Base-by-base conservation (phyloP, 2,888 invertebrate genomes). In the Crepidodera aurea region DNA sequence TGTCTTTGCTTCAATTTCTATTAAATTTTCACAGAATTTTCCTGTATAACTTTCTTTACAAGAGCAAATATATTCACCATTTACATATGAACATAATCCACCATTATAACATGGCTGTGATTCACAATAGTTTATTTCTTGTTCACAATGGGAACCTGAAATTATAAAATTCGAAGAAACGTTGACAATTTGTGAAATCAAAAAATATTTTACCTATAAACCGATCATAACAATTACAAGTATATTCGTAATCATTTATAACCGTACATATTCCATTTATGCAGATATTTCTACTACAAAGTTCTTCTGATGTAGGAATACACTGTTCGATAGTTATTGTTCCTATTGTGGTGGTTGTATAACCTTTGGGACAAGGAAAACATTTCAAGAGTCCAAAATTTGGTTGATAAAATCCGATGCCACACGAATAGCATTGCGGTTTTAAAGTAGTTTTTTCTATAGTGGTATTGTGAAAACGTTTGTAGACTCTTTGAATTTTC, bases 351-450 rank as follows among this genome's bases (percentile, higher is more conserved):
- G 67, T 60, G 13, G 86, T 85, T 39, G 85, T 85, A 61, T 76
- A 74, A 51, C 84, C 84, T 13, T 73, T 67, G 0, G 88, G 88
- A 77, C 89, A 90, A 4, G 81, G 74, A 2, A 84, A 70, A 71
- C 89, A 90, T 1, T 80, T 77, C 1, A 81, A 77, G 71, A 85
- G 83, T 2, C 88, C 89, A 69, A 84, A 85, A 10, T 78, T 68
- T 1, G 85, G 79, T 75, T 90, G 90, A 75, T 48, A 57, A 37
- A 22, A 37, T 34, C 57, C 57, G 42, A 82, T 70, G 4, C 83
- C 83, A 73, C 88, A 88, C 1, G 84, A 82, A 62, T 82, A 81
- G 70, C 87, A 83, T 62, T 80, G 85, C 1, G 87, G 87, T 68
- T 80, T 79, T 19, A 87, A 75, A 2, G 86, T 86, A 1, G 83